Evolutionary conservation across 2,113 vertebrate genomes (phyloP).

Genomic region (Amphiprion ocellaris): DNA sequence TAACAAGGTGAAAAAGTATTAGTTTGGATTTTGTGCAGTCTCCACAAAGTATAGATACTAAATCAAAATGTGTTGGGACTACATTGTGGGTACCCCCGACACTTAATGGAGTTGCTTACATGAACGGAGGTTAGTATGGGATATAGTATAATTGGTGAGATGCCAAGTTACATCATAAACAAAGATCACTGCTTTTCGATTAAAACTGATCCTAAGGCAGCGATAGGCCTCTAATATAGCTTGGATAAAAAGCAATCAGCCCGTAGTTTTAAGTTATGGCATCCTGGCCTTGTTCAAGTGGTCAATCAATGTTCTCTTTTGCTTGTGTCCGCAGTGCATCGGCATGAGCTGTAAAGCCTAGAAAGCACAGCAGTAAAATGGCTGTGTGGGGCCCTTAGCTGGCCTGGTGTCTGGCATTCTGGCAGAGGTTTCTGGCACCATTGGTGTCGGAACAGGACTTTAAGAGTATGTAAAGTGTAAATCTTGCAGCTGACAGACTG

Average conservation of each 20-base stretch:
- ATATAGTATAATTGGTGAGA: constrained; percentile 22
- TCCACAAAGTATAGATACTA: neutral
- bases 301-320: constrained; percentile 76
- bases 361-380: constrained; percentile 70
- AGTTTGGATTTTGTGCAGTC: neutral
- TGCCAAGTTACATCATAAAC: constrained; percentile 43
- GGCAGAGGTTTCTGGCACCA: constrained; percentile 64
- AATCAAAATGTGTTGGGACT: neutral
- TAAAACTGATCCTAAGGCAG: constrained; percentile 48
- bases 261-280: constrained; percentile 64
- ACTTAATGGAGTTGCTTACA: neutral
- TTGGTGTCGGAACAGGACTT: constrained; percentile 56
- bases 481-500: constrained; percentile 63
- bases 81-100: neutral
- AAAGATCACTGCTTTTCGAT: constrained; percentile 44
- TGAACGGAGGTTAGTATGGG: neutral
- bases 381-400: constrained; percentile 49
- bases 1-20: too few relatives aligned
- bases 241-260: constrained; percentile 66
- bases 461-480: constrained; percentile 76
- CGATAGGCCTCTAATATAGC: constrained; percentile 49
- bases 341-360: constrained; percentile 67
- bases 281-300: constrained; percentile 63
- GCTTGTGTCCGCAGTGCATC: constrained; percentile 69
- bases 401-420: constrained; percentile 65